Evolutionary conservation across 1,140 invertebrate genomes (phyloP), one percentile per base, ranked within the genome.

Genomic region (Zaprionus nigranus): DNA sequence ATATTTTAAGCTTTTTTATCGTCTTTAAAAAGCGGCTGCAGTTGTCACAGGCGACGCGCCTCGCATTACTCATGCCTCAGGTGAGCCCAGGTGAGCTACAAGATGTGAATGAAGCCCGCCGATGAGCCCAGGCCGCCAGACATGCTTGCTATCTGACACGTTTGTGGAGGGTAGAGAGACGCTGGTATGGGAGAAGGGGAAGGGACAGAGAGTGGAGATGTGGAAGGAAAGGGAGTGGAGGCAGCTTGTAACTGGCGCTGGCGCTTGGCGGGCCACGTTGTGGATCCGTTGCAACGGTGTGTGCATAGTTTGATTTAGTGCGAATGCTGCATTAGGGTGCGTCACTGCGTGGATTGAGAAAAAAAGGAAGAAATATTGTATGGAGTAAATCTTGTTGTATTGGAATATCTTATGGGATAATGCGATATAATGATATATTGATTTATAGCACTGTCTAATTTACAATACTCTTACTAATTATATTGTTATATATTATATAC

Each of bases 1-100:
- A 84, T 90, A 90, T 80, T 81, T 90, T 88, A 88, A 87, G 83
- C 81, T 88, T 90, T 90, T 90, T 90, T 90, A 90, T 90, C 86
- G 86, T 67, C 76, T 69, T 78, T 68, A 81, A 88, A 72, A 78
- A 75, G 57, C 84, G 80, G 68, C 82, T 82, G 83, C 83, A 82
- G 74, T 62, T 66, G 62, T 72, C 63, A 51, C 46, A 49, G 40
- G 7, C 38, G 70, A 60, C 70, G 78, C 85, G 84, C 78, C 51
- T 60, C 70, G 62, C 84, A 87, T 87, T 87, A 90, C 84, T 81
- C 84, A 88, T 78, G 78, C 72, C 51, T 36, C 76, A 64, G 28
- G 62, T 58, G 75, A 65, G 71, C 54, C 17, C 36, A 46, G 49
- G 40, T 46, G 40, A 46, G 40, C 40, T 17, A 2, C 20, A 54